A percentile compares a stretch with the other conserved stretches of the same genome.
Conservation (phyloP, 2,888 invertebrate species). For the Leucania comma region DNA sequence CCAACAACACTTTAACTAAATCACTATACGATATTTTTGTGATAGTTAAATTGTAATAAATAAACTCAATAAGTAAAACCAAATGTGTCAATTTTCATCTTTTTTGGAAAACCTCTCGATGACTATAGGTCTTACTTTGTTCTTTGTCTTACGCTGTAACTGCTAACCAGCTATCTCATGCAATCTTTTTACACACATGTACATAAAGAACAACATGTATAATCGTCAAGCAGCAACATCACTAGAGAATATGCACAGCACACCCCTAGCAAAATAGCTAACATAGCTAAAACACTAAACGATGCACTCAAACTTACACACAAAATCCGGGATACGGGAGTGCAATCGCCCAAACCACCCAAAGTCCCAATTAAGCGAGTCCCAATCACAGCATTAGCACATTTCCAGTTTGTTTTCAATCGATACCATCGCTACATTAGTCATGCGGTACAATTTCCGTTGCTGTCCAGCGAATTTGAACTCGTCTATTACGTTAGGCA, state of each 20-base stretch:
- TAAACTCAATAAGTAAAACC: no score
- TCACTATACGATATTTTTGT: no score
- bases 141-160: no score
- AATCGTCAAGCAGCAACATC: background rate
- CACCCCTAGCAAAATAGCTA: no score
- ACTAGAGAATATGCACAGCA: background rate
- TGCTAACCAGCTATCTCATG: no score
- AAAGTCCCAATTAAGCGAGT: slow-evolving; percentile 52
- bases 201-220: no score
- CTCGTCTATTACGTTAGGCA: slow-evolving; percentile 18
- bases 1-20: no score
- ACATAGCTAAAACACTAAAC: slow-evolving; percentile 2
- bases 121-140: no score
- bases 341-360: slow-evolving; percentile 39
- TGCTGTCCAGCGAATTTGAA: slow-evolving; percentile 13
- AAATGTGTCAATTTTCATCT: no score
- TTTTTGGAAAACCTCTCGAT: no score
- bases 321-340: slow-evolving; percentile 26
- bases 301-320: slow-evolving; percentile 19
- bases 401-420: slow-evolving; percentile 54
- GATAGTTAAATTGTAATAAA: no score
- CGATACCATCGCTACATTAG: slow-evolving; percentile 45
- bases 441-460: slow-evolving; percentile 43
- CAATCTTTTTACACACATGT: no score
- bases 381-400: slow-evolving; percentile 58